A percentile compares a stretch with the other conserved stretches of the same genome.
phyloP scores from a whole-genome alignment of 2,888 invertebrate species.

The Rotaria socialis region DNA sequence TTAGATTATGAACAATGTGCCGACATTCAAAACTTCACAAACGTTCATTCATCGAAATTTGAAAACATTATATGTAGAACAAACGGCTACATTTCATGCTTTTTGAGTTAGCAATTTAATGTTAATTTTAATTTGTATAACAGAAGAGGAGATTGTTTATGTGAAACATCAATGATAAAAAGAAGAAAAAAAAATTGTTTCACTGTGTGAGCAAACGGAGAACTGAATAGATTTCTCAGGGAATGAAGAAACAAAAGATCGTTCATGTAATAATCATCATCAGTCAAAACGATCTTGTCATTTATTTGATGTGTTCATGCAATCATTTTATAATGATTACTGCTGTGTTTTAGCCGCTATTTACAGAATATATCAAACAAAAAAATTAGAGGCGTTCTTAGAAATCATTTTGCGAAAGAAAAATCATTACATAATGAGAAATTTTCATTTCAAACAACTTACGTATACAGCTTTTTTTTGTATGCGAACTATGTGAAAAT shows the following conservation, averaged over 20 bases:
- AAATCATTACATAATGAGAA: slow-evolving; percentile 7
- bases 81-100: slow-evolving; percentile 23
- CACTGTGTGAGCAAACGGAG: not conserved
- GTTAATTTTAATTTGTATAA: not conserved
- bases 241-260: not conserved
- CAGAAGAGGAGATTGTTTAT: not conserved
- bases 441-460: not conserved
- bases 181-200: not conserved
- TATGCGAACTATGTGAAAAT: not conserved
- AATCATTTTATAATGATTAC: not conserved
- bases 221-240: not conserved
- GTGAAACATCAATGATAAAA: not conserved
- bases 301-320: slow-evolving; percentile 22
- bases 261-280: not conserved
- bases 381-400: not conserved
- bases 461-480: not conserved
- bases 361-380: slow-evolving; percentile 4
- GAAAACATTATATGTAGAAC: not conserved
- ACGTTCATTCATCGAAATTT: not conserved
- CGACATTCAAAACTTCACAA: not conserved
- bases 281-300: not conserved
- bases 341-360: slow-evolving; percentile 12
- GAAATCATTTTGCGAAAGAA: not conserved
- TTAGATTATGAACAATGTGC: slow-evolving; percentile 5
- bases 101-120: not conserved